phyloP scores from a whole-genome alignment of 2,888 invertebrate species.

The Caenorhabditis japonica region DNA sequence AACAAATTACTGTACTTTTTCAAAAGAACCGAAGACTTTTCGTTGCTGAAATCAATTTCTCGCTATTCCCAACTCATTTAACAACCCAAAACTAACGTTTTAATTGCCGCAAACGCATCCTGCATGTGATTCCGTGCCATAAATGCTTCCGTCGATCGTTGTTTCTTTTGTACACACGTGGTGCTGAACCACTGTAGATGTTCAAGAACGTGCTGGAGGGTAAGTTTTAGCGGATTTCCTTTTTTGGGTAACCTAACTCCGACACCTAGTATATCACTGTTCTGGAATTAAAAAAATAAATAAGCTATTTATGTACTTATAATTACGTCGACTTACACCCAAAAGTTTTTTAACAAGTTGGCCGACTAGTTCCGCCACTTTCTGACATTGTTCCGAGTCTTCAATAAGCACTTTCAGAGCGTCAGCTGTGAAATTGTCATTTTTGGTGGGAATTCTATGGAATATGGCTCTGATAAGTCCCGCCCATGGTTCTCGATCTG shows the following conservation, averaged over 20 bases:
- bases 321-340: no score
- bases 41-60: slow-evolving; percentile 37
- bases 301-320: no score
- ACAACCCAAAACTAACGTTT: slow-evolving; percentile 24
- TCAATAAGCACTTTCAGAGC: slow-evolving; percentile 90
- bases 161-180: slow-evolving; percentile 78
- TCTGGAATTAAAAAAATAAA: slow-evolving; percentile 15
- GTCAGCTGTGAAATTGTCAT: slow-evolving; percentile 90
- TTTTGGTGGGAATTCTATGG: slow-evolving; percentile 79
- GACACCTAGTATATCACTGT: slow-evolving; percentile 39
- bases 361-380: slow-evolving; percentile 81
- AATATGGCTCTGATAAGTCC: slow-evolving; percentile 89
- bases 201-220: slow-evolving; percentile 80
- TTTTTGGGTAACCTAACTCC: background rate
- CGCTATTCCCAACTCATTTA: no score
- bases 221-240: slow-evolving; percentile 24
- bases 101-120: slow-evolving; percentile 55
- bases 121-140: slow-evolving; percentile 53
- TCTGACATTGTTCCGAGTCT: slow-evolving; percentile 85
- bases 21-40: slow-evolving; percentile 52
- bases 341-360: slow-evolving; percentile 77
- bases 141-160: slow-evolving; percentile 55
- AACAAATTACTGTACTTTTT: slow-evolving; percentile 59
- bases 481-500: slow-evolving; percentile 83
- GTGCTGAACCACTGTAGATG: slow-evolving; percentile 91